These are phyloP conservation scores for Scaptodrosophila latifasciaeformis DNA, from an alignment of 2,888 invertebrate genomes.

Conservation along the genomic window DNA sequence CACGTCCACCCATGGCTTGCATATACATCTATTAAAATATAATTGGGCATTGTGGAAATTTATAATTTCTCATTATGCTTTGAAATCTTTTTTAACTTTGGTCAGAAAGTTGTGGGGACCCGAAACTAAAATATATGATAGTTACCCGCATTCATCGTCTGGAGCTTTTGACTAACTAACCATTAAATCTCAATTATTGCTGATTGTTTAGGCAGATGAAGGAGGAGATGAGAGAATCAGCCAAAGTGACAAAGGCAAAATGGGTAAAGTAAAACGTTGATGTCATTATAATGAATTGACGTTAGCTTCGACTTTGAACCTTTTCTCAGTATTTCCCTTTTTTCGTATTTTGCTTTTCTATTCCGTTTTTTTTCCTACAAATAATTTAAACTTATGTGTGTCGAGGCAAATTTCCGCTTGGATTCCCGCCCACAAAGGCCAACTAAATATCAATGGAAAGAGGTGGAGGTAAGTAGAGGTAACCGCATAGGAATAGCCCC, in stretches of 20 bases:
- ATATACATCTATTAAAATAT: background rate
- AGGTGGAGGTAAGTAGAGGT: too few relatives aligned
- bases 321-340: conserved; percentile 45
- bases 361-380: too few relatives aligned
- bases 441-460: conserved; percentile 17
- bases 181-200: conserved; percentile 60
- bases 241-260: too few relatives aligned
- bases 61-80: background rate
- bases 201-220: too few relatives aligned
- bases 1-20: background rate
- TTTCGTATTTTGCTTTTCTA: background rate
- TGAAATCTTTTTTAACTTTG: conserved; percentile 3
- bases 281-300: conserved; percentile 63
- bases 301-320: conserved; percentile 50
- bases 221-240: too few relatives aligned
- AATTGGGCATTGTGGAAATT: background rate
- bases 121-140: conserved; percentile 3
- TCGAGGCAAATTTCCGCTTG: conserved; percentile 40
- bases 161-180: conserved; percentile 29
- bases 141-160: too few relatives aligned
- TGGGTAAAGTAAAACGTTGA: conserved; percentile 37
- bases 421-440: conserved; percentile 33
- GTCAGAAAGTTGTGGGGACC: background rate
- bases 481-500: too few relatives aligned
- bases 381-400: conserved; percentile 57